phyloP scores from a whole-genome alignment of 23 tunicate species.

The Phallusia fumigata region DNA sequence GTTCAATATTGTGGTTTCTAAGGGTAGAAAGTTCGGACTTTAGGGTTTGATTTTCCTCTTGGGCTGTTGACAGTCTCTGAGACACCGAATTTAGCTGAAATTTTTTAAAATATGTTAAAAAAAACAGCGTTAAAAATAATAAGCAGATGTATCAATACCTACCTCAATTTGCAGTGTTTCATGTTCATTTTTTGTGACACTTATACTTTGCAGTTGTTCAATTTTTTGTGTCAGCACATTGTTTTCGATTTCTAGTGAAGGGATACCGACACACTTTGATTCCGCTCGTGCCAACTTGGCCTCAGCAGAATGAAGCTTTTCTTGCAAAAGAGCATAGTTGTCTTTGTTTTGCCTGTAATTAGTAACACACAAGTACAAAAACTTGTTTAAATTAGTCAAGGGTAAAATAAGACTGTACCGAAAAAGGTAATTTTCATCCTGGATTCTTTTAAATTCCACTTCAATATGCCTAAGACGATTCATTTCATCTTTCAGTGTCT shows the following conservation, averaged over 20 bases:
- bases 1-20: neutral
- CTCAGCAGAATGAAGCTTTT: slow-evolving; percentile 49
- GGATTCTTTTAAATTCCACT: neutral
- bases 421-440: slow-evolving; percentile 10
- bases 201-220: slow-evolving; percentile 20
- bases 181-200: neutral
- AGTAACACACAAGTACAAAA: neutral
- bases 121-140: neutral
- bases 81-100: neutral
- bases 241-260: slow-evolving; percentile 36
- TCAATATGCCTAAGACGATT: slow-evolving; percentile 35
- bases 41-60: neutral
- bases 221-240: slow-evolving; percentile 29
- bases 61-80: neutral
- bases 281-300: slow-evolving; percentile 35
- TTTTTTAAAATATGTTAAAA: neutral
- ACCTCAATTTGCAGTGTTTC: neutral
- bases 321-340: slow-evolving; percentile 55
- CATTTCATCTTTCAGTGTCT: slow-evolving; percentile 42
- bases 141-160: neutral
- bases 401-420: slow-evolving; percentile 4
- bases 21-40: neutral
- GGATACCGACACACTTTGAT: slow-evolving; percentile 18
- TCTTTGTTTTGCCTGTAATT: slow-evolving; percentile 43
- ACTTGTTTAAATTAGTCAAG: neutral